Percentiles rank a stretch among this genome's conserved stretches.
Conservation (phyloP, 2,888 invertebrate species). For the Hecatera dysodea region DNA sequence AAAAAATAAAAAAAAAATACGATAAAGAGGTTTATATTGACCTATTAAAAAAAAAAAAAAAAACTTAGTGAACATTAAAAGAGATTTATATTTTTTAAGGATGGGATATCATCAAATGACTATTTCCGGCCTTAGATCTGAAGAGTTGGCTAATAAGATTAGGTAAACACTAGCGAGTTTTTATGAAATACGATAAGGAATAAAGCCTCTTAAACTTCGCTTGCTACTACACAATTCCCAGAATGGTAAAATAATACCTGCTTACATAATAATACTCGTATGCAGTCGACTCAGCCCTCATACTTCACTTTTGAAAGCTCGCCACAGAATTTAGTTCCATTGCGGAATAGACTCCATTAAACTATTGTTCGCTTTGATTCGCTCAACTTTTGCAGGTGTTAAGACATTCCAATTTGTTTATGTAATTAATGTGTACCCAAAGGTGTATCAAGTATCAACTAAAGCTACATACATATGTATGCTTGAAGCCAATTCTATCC, state of each 20-base stretch:
- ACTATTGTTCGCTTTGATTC: conserved; percentile 45
- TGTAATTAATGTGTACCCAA: conserved; percentile 46
- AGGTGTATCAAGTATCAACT: conserved; percentile 34
- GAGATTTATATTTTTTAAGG: too few species aligned
- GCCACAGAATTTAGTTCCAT: conserved; percentile 39
- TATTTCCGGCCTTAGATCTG: too few species aligned
- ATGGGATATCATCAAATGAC: too few species aligned
- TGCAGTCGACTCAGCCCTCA: conserved; percentile 23
- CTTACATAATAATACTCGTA: conserved; percentile 27
- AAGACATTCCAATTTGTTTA: conserved; percentile 48
- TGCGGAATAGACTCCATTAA: conserved; percentile 42
- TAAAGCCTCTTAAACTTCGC: background rate
- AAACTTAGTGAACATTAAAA: too few species aligned
- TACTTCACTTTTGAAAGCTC: conserved; percentile 42
- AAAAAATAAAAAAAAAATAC: too few species aligned
- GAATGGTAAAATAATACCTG: conserved; percentile 26
- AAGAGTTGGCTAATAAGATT: too few species aligned
- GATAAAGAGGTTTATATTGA: too few species aligned
- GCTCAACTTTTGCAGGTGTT: conserved; percentile 50
- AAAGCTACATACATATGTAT: conserved; percentile 21
- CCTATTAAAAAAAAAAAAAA: too few species aligned
- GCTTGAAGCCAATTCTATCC: conserved; percentile 15
- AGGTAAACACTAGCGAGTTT: too few species aligned
- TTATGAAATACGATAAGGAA: background rate
- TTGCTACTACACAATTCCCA: conserved; percentile 7